Evolutionary conservation across 2,797 vertebrate genomes (phyloP).

Genomic region (Sebastes baramenuke): DNA sequence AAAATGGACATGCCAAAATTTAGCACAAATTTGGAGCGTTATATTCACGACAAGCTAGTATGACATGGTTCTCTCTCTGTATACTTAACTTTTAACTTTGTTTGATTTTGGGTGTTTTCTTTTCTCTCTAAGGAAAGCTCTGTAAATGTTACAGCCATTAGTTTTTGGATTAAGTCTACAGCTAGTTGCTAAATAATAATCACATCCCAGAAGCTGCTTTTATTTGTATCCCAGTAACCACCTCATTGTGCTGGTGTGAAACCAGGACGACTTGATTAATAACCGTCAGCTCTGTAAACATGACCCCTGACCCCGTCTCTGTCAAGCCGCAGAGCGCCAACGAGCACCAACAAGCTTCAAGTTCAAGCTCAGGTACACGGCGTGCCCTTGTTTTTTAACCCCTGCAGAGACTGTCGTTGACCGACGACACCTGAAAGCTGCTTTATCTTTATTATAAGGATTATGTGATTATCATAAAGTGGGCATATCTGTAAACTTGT

Average conservation of each 20-base stretch:
- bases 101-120: slow-evolving; percentile 49
- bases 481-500: too few relatives aligned
- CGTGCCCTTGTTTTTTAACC: slow-evolving; percentile 7
- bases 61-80: background rate
- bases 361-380: slow-evolving; percentile 58
- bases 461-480: too few relatives aligned
- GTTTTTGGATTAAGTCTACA: slow-evolving; percentile 26
- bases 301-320: slow-evolving; percentile 9
- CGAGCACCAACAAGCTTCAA: slow-evolving; percentile 1
- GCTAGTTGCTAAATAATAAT: slow-evolving; percentile 6
- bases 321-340: background rate
- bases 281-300: slow-evolving; percentile 62
- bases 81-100: slow-evolving; percentile 37
- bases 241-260: slow-evolving; percentile 9
- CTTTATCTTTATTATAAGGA: too few relatives aligned
- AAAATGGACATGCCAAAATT: too few relatives aligned
- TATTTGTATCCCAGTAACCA: slow-evolving; percentile 48
- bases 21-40: too few relatives aligned
- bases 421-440: slow-evolving; percentile 51
- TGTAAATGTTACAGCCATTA: slow-evolving; percentile 38
- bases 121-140: slow-evolving; percentile 42
- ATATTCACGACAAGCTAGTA: too few relatives aligned
- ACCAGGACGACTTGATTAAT: slow-evolving; percentile 65
- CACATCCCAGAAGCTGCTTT: slow-evolving; percentile 13
- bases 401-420: slow-evolving; percentile 24